A percentile compares a stretch with the other conserved stretches of the same genome.
phyloP scores from a whole-genome alignment of 2,888 invertebrate species.

The Lampropteryx suffumata region DNA sequence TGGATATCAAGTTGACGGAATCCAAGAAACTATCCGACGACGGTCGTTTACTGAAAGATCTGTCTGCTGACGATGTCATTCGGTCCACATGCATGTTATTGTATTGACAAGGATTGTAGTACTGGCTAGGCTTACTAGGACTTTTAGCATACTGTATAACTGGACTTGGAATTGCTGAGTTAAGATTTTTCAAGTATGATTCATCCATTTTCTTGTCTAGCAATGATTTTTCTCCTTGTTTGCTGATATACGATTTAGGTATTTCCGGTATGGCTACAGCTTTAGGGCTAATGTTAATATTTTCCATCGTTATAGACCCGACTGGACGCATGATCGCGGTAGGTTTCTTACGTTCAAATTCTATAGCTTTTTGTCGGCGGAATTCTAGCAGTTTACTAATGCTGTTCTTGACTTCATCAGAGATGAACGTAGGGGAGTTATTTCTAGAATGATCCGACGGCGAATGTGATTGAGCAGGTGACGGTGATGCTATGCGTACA shows the following conservation, averaged over 20 bases:
- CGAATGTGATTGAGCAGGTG: conserved; percentile 2
- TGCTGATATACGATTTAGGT: conserved; percentile 51
- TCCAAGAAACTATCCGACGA: conserved; percentile 15
- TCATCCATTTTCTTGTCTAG: conserved; percentile 40
- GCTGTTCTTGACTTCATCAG: conserved; percentile 53
- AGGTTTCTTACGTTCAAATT: conserved; percentile 20
- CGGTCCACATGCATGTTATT: neutral
- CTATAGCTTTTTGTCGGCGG: conserved; percentile 45
- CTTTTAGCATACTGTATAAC: conserved; percentile 36
- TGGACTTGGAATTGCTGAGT: conserved; percentile 26
- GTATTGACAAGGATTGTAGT: conserved; percentile 4
- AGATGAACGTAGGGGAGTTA: conserved; percentile 23
- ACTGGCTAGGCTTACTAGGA: conserved; percentile 12
- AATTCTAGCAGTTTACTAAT: conserved; percentile 59
- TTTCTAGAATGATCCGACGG: conserved; percentile 5
- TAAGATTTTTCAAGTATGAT: conserved; percentile 28
- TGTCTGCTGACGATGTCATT: conserved; percentile 1
- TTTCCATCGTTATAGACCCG: conserved; percentile 26
- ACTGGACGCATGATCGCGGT: conserved; percentile 34
- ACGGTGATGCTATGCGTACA: conserved; percentile 2
- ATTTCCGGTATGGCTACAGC: conserved; percentile 41
- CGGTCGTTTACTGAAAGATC: conserved; percentile 11
- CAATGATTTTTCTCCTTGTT: conserved; percentile 43
- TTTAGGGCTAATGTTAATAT: conserved; percentile 38
- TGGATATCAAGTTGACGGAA: conserved; percentile 18